Evolutionary conservation across 2,797 vertebrate species (phyloP).

Genomic region (Gadopsis bispinosus): DNA sequence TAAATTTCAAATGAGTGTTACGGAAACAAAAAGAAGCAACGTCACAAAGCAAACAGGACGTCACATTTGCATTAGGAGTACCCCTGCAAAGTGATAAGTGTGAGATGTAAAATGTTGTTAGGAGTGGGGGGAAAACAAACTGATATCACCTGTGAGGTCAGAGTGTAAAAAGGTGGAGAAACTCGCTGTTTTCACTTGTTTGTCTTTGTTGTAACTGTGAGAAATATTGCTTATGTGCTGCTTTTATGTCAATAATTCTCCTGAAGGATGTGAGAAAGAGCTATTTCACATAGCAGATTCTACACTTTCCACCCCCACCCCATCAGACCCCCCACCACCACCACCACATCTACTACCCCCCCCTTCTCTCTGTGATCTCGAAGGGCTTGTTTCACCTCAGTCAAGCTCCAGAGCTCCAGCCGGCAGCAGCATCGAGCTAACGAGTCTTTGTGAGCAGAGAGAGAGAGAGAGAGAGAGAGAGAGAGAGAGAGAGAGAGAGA

Average conservation of each 20-base stretch:
- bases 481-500: conserved; percentile 16
- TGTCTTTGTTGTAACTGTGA: background rate
- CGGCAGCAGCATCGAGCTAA: conserved; percentile 90
- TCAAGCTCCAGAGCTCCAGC: conserved; percentile 89
- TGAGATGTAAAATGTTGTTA: background rate
- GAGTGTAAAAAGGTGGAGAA: background rate
- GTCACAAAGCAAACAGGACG: background rate
- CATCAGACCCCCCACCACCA: conserved; percentile 28
- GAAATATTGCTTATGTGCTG: background rate
- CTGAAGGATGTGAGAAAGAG: conserved; percentile 11
- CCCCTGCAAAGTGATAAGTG: conserved; percentile 1
- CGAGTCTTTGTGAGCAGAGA: conserved; percentile 91
- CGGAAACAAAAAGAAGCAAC: conserved; percentile 10
- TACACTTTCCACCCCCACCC: conserved; percentile 58
- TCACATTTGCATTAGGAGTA: conserved; percentile 14
- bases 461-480: conserved; percentile 19
- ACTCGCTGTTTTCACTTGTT: background rate
- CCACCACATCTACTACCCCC: conserved; percentile 25
- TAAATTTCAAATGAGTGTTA: conserved; percentile 38
- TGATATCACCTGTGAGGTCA: background rate
- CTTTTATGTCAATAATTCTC: background rate
- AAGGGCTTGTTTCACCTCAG: conserved; percentile 88
- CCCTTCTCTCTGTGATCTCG: conserved; percentile 74
- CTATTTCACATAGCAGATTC: conserved; percentile 39
- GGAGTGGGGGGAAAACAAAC: background rate